A percentile compares a stretch with the other conserved stretches of the same genome.
phyloP scores from a whole-genome alignment of 2,113 vertebrate genomes.

The Pomatostomus ruficeps region DNA sequence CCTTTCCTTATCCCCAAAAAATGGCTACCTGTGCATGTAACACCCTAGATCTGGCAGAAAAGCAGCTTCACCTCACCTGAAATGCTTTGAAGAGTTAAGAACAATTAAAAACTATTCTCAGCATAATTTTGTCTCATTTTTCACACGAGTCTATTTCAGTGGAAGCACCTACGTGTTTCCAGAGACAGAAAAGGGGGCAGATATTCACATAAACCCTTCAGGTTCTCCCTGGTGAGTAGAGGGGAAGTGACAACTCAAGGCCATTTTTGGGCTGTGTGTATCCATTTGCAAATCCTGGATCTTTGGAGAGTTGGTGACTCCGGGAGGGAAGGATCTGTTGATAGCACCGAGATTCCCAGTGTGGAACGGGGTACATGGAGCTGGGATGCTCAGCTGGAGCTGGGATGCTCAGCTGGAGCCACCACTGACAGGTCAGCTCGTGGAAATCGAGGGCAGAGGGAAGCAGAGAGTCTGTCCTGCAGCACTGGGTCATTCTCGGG shows the following conservation, averaged over 20 bases:
- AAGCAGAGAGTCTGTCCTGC: not conserved
- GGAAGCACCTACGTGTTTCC: not conserved
- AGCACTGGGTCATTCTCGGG: not conserved
- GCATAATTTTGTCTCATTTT: not conserved
- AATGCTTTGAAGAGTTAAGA: not conserved
- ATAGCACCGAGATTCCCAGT: not conserved
- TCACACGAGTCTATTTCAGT: not conserved
- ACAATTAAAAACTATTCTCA: not conserved
- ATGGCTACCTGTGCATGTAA: not conserved
- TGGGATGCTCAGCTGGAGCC: not conserved
- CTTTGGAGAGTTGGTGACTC: not conserved
- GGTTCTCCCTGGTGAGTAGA: not conserved
- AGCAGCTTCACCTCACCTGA: not conserved
- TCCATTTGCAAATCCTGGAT: not conserved
- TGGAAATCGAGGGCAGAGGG: not conserved
- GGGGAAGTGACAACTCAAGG: not conserved
- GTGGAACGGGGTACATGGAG: not conserved
- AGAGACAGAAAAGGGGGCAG: not conserved
- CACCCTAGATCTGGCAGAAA: not conserved
- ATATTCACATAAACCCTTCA: not conserved
- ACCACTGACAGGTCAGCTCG: not conserved
- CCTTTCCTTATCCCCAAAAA: not conserved
- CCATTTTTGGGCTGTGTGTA: not conserved
- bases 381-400: not conserved
- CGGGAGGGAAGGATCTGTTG: not conserved